Evolutionary conservation across 30 jellyfish, hydroid and myxozoan species (phyloP).

Genomic region (Hydra vulgaris): DNA sequence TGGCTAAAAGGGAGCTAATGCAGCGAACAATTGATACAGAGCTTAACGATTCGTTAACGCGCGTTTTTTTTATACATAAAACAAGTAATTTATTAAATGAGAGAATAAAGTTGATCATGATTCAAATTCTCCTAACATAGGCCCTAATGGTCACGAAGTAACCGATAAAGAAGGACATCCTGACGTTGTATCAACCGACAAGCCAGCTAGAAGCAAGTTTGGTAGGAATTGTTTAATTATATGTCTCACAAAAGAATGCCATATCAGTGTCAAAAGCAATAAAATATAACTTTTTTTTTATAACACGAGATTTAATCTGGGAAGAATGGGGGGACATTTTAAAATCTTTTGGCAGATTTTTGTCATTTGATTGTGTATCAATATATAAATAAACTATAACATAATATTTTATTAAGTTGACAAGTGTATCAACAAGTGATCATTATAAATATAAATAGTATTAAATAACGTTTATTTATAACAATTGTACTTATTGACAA

Average conservation of each 20-base stretch:
- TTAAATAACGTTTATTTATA: too few relatives aligned
- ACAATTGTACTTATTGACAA: too few relatives aligned
- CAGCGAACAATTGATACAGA: neutral
- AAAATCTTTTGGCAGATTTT: too few relatives aligned
- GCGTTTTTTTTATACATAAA: neutral
- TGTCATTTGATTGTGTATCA: too few relatives aligned
- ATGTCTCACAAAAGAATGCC: neutral
- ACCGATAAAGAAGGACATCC: slow-evolving; percentile 30
- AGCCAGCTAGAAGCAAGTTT: neutral
- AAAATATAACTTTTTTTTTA: too few relatives aligned
- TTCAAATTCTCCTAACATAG: slow-evolving; percentile 75
- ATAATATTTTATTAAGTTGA: too few relatives aligned
- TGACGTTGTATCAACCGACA: slow-evolving; percentile 28
- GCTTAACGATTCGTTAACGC: neutral
- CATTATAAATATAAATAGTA: too few relatives aligned
- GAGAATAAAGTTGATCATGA: slow-evolving; percentile 16
- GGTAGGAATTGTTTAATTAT: neutral
- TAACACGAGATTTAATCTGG: too few relatives aligned
- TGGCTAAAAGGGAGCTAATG: neutral
- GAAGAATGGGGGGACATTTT: too few relatives aligned
- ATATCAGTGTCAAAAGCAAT: too few relatives aligned
- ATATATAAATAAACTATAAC: too few relatives aligned
- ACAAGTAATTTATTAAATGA: neutral
- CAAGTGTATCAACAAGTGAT: too few relatives aligned
- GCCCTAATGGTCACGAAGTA: slow-evolving; percentile 77